Evolutionary conservation across 2,113 vertebrate genomes (phyloP).

Genomic region (Osmerus mordax): DNA sequence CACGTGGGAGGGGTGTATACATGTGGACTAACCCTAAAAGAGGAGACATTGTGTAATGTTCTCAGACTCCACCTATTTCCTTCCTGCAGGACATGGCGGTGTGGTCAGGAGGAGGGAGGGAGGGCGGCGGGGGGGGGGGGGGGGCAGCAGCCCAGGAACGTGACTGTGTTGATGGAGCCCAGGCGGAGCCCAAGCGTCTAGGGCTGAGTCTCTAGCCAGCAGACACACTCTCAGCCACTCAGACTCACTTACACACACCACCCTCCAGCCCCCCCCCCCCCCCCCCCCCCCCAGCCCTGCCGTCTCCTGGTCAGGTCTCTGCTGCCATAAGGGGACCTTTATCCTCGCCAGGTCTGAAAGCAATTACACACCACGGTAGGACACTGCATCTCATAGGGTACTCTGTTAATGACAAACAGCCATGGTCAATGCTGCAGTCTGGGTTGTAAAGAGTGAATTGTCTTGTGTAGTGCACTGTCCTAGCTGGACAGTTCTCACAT

Average conservation of each 20-base stretch:
- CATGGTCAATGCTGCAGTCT: not conserved
- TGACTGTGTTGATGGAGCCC: constrained; percentile 46
- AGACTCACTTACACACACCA: constrained; percentile 34
- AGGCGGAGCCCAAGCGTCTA: constrained; percentile 40
- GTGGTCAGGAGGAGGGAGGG: constrained; percentile 15
- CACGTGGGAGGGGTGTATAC: not conserved
- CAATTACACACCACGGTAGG: constrained; percentile 62
- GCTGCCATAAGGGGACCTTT: constrained; percentile 38
- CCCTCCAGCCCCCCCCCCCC: constrained; percentile 7
- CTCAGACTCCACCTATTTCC: constrained; percentile 52
- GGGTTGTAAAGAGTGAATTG: too few species aligned
- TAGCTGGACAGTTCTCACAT: too few species aligned
- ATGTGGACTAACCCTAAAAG: constrained; percentile 36
- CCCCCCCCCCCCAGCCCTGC: constrained; percentile 17
- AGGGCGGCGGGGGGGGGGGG: not conserved
- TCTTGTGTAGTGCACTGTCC: too few species aligned
- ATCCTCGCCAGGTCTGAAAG: constrained; percentile 50
- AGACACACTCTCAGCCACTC: constrained; percentile 43
- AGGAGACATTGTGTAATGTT: constrained; percentile 29
- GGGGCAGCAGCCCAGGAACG: constrained; percentile 46
- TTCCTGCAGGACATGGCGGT: constrained; percentile 52
- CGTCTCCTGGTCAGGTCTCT: constrained; percentile 3
- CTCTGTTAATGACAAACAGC: constrained; percentile 44
- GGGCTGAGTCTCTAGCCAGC: constrained; percentile 65
- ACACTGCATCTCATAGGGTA: constrained; percentile 49